Evolutionary conservation across 2,113 vertebrate genomes (phyloP).

Genomic region (Pholis gunnellus): DNA sequence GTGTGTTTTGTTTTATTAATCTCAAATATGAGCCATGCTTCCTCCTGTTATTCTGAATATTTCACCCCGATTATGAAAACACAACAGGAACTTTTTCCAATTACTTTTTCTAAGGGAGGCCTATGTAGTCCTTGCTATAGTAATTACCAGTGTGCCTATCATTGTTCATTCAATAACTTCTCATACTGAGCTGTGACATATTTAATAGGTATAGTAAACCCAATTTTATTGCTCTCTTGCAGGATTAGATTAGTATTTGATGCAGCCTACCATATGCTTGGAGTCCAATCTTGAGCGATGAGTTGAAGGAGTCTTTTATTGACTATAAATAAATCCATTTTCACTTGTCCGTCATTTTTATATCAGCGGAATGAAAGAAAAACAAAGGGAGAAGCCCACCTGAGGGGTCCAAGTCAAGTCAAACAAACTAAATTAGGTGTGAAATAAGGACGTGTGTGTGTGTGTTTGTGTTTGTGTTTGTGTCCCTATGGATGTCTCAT

Average conservation of each 20-base stretch:
- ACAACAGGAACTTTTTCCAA: conserved; percentile 59
- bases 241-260: conserved; percentile 58
- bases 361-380: conserved; percentile 39
- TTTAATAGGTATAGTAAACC: conserved; percentile 61
- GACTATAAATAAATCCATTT: conserved; percentile 53
- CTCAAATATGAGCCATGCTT: conserved; percentile 2
- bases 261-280: conserved; percentile 44
- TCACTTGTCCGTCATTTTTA: conserved; percentile 53
- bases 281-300: conserved; percentile 26
- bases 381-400: conserved; percentile 11
- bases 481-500: neutral
- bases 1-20: conserved; percentile 7
- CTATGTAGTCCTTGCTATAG: conserved; percentile 27
- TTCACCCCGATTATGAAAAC: conserved; percentile 47
- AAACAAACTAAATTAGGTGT: conserved; percentile 18
- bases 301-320: conserved; percentile 55
- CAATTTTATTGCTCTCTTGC: conserved; percentile 46
- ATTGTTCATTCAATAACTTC: conserved; percentile 51
- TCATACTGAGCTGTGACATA: conserved; percentile 50
- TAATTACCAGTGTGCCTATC: conserved; percentile 60
- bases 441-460: neutral
- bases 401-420: conserved; percentile 1
- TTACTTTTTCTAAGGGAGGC: conserved; percentile 52
- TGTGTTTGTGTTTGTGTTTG: neutral
- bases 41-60: conserved; percentile 25